These are phyloP conservation scores for Papilio polyxenes DNA, from an alignment of 1,140 invertebrate species.

Conservation along the genomic window DNA sequence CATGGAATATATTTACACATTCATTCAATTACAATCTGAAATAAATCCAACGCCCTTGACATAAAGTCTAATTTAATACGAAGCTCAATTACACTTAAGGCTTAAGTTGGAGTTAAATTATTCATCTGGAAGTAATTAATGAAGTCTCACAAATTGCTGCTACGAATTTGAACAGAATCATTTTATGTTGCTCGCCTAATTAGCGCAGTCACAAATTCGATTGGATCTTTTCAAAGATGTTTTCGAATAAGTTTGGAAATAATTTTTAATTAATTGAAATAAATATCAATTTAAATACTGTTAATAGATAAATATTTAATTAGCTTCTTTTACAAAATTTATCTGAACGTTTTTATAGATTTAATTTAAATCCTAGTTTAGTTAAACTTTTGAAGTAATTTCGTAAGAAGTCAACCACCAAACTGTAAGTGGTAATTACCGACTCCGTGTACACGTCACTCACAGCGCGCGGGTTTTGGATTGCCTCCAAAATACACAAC, in stretches of 20 bases:
- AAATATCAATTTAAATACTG: too few relatives aligned
- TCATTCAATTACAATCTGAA: constrained; percentile 11
- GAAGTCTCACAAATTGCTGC: neutral
- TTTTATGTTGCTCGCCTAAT: constrained; percentile 3
- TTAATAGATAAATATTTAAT: too few relatives aligned
- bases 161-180: neutral
- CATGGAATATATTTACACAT: constrained; percentile 23
- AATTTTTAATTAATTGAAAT: neutral
- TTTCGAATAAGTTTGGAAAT: neutral
- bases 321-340: too few relatives aligned
- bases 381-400: neutral
- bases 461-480: neutral
- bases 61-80: neutral
- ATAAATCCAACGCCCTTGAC: constrained; percentile 13
- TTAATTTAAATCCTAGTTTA: neutral
- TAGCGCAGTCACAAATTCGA: neutral
- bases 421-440: neutral
- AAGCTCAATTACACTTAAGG: constrained; percentile 21
- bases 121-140: constrained; percentile 36
- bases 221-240: neutral
- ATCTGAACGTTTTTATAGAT: neutral
- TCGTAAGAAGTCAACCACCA: neutral
- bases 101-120: neutral
- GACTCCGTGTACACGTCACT: constrained; percentile 8
- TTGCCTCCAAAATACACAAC: neutral